These are phyloP conservation scores for Drosophila peninsularis DNA, from an alignment of 2,888 invertebrate genomes.

Conservation along the genomic window DNA sequence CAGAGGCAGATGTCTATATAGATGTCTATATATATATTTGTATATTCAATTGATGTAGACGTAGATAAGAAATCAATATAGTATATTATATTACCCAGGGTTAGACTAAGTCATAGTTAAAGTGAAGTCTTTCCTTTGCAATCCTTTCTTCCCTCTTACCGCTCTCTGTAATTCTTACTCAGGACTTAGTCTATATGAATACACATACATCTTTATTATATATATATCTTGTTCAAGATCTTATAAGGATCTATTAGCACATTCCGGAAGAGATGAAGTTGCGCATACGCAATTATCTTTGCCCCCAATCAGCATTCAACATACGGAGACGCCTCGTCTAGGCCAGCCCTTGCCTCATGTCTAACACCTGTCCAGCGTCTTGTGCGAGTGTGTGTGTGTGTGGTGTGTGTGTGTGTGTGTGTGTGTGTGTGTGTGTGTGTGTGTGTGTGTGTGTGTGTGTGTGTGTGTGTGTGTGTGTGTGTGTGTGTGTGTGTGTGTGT, in stretches of 20 bases:
- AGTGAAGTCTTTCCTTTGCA: no score
- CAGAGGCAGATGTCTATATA: no score
- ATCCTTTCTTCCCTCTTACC: no score
- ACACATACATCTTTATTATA: not conserved
- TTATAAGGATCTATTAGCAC: constrained; percentile 38
- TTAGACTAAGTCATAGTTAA: not conserved
- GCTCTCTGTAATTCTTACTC: no score
- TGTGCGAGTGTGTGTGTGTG: not conserved
- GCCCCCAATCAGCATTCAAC: not conserved
- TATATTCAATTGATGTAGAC: not conserved
- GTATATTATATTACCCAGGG: not conserved
- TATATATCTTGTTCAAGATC: not conserved
- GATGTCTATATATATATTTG: not conserved
- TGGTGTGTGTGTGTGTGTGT: constrained; percentile 5
- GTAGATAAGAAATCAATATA: not conserved
- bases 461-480: constrained; percentile 3
- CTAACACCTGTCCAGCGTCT: constrained; percentile 32
- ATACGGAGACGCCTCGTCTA: not conserved
- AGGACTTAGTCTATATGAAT: no score
- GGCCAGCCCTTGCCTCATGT: not conserved
- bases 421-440: constrained; percentile 5
- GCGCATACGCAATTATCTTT: not conserved
- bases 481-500: constrained; percentile 6
- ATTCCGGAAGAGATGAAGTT: not conserved
- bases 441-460: no score